Percentiles rank a stretch among this genome's conserved stretches.
These are phyloP conservation scores for Yponomeuta sedellus DNA, from an alignment of 2,888 invertebrate genomes.

Conservation along the genomic window DNA sequence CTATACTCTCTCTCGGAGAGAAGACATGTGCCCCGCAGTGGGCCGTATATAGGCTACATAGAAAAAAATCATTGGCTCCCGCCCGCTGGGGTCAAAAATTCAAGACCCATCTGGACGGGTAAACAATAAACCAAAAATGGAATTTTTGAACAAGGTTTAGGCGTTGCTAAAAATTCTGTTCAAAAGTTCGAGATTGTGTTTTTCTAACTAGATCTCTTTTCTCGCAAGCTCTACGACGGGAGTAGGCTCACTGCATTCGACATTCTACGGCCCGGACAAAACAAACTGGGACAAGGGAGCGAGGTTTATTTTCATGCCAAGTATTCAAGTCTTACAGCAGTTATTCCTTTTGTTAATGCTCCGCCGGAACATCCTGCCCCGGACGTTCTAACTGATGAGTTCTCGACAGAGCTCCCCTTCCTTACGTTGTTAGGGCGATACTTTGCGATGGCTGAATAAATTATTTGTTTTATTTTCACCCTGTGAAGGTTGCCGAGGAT, in stretches of 20 bases:
- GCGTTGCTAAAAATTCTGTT: too few species aligned
- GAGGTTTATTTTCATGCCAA: slow-evolving; percentile 49
- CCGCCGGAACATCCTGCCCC: slow-evolving; percentile 30
- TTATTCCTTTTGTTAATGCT: slow-evolving; percentile 52
- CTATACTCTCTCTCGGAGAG: too few species aligned
- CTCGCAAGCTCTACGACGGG: not conserved
- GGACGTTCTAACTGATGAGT: slow-evolving; percentile 14
- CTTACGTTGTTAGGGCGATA: not conserved
- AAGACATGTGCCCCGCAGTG: too few species aligned
- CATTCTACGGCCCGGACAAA: not conserved
- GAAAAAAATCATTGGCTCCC: too few species aligned
- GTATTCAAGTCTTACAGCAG: slow-evolving; percentile 28
- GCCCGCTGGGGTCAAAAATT: too few species aligned
- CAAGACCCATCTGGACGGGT: too few species aligned
- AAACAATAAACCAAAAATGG: too few species aligned
- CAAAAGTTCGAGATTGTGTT: too few species aligned
- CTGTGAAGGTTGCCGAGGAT: not conserved
- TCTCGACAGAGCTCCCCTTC: not conserved
- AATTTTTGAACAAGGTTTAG: too few species aligned
- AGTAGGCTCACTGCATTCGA: not conserved
- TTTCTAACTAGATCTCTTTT: too few species aligned
- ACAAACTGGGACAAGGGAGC: slow-evolving; percentile 17
- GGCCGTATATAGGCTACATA: too few species aligned
- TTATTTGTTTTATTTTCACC: not conserved
- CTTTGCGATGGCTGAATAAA: not conserved